These are phyloP conservation scores for Orthonevra nobilis DNA, from an alignment of 2,888 invertebrate genomes.

Conservation along the genomic window DNA sequence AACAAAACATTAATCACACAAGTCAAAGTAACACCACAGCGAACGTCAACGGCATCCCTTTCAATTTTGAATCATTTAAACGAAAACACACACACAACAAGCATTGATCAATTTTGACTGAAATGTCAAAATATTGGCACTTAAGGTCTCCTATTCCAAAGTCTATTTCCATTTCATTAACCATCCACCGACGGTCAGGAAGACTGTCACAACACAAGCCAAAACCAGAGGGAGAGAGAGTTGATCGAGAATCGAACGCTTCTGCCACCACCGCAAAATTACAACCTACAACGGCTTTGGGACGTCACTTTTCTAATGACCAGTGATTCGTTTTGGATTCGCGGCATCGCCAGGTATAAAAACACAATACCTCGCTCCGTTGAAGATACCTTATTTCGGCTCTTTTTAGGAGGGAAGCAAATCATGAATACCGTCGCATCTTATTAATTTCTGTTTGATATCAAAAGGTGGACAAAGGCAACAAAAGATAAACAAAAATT, in stretches of 20 bases:
- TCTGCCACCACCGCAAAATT: no score
- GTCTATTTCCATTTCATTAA: slow-evolving; percentile 72
- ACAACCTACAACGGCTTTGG: slow-evolving; percentile 45
- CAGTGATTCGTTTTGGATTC: slow-evolving; percentile 69
- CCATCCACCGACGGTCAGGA: slow-evolving; percentile 33
- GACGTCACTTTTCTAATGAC: slow-evolving; percentile 67
- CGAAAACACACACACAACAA: no score
- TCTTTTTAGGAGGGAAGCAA: slow-evolving; percentile 46
- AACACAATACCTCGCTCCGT: slow-evolving; percentile 38
- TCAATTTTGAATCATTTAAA: no score
- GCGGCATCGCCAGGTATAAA: slow-evolving; percentile 67
- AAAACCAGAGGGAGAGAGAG: slow-evolving; percentile 1
- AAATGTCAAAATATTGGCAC: slow-evolving; percentile 57
- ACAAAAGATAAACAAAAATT: slow-evolving; percentile 62
- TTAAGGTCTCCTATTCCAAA: slow-evolving; percentile 36
- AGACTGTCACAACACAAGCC: slow-evolving; percentile 64
- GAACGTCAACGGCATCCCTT: not conserved
- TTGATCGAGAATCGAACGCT: no score
- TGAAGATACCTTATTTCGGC: slow-evolving; percentile 42
- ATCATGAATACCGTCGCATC: slow-evolving; percentile 70
- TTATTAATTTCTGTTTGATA: slow-evolving; percentile 70
- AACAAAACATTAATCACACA: slow-evolving; percentile 33
- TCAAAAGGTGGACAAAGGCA: slow-evolving; percentile 62
- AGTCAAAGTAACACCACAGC: not conserved
- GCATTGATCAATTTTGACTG: slow-evolving; percentile 56